These are phyloP conservation scores for Vimba vimba DNA, from an alignment of 2,113 vertebrate genomes.

Conservation along the genomic window DNA sequence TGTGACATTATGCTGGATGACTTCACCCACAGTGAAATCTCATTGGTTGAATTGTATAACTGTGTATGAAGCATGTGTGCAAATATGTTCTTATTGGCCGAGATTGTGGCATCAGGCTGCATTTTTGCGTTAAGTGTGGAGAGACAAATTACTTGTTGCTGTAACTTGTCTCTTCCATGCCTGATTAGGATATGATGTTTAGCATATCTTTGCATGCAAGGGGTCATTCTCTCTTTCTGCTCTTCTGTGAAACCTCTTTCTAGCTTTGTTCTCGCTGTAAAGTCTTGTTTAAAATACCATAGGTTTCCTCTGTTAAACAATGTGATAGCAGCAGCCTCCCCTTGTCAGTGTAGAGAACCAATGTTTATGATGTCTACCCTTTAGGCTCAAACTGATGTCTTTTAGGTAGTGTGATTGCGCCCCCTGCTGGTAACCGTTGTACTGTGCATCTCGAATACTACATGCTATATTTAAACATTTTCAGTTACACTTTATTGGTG, in stretches of 20 bases:
- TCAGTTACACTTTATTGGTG: no score
- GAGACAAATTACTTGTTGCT: conserved; percentile 18
- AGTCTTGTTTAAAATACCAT: background rate
- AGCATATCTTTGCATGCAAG: background rate
- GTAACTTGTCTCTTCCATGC: background rate
- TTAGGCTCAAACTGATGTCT: background rate
- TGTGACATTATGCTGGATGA: background rate
- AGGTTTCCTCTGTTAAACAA: background rate
- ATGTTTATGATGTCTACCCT: background rate
- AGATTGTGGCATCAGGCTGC: background rate
- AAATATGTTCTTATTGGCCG: background rate
- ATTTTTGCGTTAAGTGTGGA: background rate
- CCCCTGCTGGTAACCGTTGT: conserved; percentile 12
- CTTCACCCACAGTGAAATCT: background rate
- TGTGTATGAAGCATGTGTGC: background rate
- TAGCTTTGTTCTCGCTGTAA: background rate
- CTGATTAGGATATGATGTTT: background rate
- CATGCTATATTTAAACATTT: background rate
- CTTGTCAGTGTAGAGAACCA: background rate
- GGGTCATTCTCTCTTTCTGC: background rate
- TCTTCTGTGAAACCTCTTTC: background rate
- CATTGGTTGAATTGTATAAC: background rate
- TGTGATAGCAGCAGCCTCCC: background rate
- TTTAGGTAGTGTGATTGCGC: background rate
- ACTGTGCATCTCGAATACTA: background rate